Evolutionary conservation across 2,888 invertebrate species (phyloP).

Genomic region (Mesoligia furuncula): DNA sequence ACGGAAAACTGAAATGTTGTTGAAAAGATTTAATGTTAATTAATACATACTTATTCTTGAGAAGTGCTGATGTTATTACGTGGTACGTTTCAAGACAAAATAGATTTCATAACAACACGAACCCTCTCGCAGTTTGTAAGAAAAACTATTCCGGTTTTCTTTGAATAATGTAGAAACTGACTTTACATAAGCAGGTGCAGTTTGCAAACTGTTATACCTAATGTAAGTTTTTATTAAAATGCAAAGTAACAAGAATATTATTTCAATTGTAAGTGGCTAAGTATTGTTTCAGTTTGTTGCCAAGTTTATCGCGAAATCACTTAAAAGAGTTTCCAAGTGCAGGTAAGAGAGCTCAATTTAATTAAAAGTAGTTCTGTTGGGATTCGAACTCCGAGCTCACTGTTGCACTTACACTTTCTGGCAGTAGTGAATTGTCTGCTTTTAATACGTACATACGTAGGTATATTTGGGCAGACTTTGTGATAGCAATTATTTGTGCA

Average conservation of each 20-base stretch:
- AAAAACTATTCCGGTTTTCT: slow-evolving; percentile 44
- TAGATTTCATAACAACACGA: slow-evolving; percentile 20
- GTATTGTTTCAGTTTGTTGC: slow-evolving; percentile 78
- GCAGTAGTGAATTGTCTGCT: slow-evolving; percentile 27
- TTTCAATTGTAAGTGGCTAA: slow-evolving; percentile 73
- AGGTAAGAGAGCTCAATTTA: slow-evolving; percentile 80
- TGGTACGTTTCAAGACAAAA: slow-evolving; percentile 20
- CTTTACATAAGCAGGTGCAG: slow-evolving; percentile 59
- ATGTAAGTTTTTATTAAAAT: slow-evolving; percentile 70
- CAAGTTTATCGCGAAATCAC: slow-evolving; percentile 82
- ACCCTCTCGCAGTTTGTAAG: slow-evolving; percentile 38
- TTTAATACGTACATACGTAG: slow-evolving; percentile 2
- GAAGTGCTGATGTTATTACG: slow-evolving; percentile 5
- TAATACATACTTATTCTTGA: background rate
- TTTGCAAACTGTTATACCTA: slow-evolving; percentile 56
- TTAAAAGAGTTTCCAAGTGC: slow-evolving; percentile 79
- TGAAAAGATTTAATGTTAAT: background rate
- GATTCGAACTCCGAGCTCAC: slow-evolving; percentile 68
- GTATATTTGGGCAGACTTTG: background rate
- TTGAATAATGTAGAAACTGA: slow-evolving; percentile 59
- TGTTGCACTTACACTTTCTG: slow-evolving; percentile 60
- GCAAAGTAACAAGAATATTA: slow-evolving; percentile 67
- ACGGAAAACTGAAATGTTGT: too few species aligned
- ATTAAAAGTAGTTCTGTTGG: slow-evolving; percentile 79
- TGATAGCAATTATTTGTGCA: background rate